These are phyloP conservation scores for Halocynthia aurantium DNA, from an alignment of 23 tunicate species.

Conservation along the genomic window DNA sequence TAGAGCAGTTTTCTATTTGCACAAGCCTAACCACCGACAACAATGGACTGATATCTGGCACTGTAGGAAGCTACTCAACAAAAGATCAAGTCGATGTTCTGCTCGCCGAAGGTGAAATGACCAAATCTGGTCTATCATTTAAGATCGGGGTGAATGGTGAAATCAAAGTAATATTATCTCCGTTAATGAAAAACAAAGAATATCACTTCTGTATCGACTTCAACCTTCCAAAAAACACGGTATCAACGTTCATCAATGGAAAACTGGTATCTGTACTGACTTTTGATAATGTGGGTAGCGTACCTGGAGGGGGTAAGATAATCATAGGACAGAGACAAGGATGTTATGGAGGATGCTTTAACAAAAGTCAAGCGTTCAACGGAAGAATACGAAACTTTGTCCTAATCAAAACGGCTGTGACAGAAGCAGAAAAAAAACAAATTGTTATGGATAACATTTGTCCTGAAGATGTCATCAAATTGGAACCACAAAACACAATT, in stretches of 20 bases:
- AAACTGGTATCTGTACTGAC: not conserved
- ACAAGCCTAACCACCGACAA: not conserved
- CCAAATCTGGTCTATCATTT: not conserved
- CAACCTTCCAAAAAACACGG: not conserved
- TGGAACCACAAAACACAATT: not conserved
- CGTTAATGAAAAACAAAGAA: not conserved
- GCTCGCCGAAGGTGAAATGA: not conserved
- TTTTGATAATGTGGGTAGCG: not conserved
- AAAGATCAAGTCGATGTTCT: not conserved
- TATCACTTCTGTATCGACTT: not conserved
- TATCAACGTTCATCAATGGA: slow-evolving; percentile 7
- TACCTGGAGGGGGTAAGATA: slow-evolving; percentile 12
- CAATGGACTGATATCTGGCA: slow-evolving; percentile 6
- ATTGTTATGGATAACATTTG: not conserved
- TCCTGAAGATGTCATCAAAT: not conserved
- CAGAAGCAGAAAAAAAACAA: not conserved
- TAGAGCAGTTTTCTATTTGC: not conserved
- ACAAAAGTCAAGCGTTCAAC: slow-evolving; percentile 8
- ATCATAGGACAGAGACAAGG: slow-evolving; percentile 12
- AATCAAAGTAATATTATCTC: not conserved
- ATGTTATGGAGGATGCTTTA: slow-evolving; percentile 12
- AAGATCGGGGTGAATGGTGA: not conserved
- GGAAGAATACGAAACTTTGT: slow-evolving; percentile 14
- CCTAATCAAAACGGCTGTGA: not conserved
- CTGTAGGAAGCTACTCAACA: not conserved